These are phyloP conservation scores for Euproctis similis DNA, from an alignment of 2,888 invertebrate genomes.

Conservation along the genomic window DNA sequence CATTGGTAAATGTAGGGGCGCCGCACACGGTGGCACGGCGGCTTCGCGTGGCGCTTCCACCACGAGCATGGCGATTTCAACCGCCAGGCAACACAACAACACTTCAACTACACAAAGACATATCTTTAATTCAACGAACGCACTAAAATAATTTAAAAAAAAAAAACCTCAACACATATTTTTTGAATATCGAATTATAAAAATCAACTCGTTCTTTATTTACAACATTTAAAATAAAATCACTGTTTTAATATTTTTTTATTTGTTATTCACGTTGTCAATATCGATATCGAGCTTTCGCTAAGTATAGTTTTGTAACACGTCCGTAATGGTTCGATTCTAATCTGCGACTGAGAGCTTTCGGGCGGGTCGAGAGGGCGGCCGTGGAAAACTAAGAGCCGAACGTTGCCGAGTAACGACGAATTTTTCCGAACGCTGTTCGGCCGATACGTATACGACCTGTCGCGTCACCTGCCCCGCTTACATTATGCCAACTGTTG, in stretches of 20 bases:
- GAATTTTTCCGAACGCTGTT: constrained; percentile 37
- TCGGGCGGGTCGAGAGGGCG: constrained; percentile 70
- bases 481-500: constrained; percentile 75
- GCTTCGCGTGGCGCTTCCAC: constrained; percentile 85
- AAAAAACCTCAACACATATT: too few relatives aligned
- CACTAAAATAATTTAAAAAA: constrained; percentile 20
- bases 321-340: constrained; percentile 46
- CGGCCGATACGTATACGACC: constrained; percentile 44
- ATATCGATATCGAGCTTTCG: constrained; percentile 31
- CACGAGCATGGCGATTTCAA: constrained; percentile 81
- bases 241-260: background rate
- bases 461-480: constrained; percentile 70
- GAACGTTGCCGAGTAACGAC: constrained; percentile 35
- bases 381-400: constrained; percentile 52
- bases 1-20: constrained; percentile 63
- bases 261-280: too few relatives aligned
- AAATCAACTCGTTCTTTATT: background rate
- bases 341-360: constrained; percentile 68
- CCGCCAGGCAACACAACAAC: constrained; percentile 49
- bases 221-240: background rate
- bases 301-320: constrained; percentile 32
- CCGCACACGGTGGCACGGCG: constrained; percentile 77
- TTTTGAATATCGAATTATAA: constrained; percentile 3
- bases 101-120: constrained; percentile 14
- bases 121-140: too few relatives aligned